Base-by-base conservation (phyloP, 2,888 invertebrate species). In the Anthoptus insignis region DNA sequence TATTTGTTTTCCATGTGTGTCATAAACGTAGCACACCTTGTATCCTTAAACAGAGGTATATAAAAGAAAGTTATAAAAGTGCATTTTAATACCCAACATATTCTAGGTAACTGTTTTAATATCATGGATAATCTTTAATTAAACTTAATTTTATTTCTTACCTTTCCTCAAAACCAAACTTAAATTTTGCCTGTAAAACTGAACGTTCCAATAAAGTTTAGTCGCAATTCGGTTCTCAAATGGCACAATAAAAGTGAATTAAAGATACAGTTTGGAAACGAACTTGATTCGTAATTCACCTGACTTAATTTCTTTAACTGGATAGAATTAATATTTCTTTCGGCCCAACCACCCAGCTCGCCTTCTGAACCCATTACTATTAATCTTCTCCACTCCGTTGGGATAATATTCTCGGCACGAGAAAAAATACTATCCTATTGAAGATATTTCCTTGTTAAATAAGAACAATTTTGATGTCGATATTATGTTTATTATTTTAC, bases 341-440 rank as follows among this genome's bases (percentile, higher is more conserved):
- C 79, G 74, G 76, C 72, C 78, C 74, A 77, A 75, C 76, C 69
- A 64, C 74, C 74, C 76, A 85, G 84, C 81, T 75, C 79, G 81
- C 81, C 82, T 82, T 76, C 79, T 79, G 86, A 86, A 81, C 84
- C 85, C 84, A 87, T 88, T 88, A 88, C 81, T 88, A 88, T 89
- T 89, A 84, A 87, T 89, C 88, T 87, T 84, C 77, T 80, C 78
- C 81, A 82, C 80, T 74, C 76, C 79, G 81, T 80, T 82, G 85
- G 86, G 87, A 88, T 88, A 87, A 87, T 87, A 86, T 86, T 82
- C 81, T 73, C 77, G 75, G 78, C 76, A 79, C 81, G 83, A 83
- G 73, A 82, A 87, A 88, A 88, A 87, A 87, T 82, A 85, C 82
- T 83, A 83, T 78, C 78, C 66, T 63, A 77, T 76, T 76, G 64